Evolutionary conservation across 1,140 invertebrate species (phyloP).

Genomic region (Drosophila kohkoa): DNA sequence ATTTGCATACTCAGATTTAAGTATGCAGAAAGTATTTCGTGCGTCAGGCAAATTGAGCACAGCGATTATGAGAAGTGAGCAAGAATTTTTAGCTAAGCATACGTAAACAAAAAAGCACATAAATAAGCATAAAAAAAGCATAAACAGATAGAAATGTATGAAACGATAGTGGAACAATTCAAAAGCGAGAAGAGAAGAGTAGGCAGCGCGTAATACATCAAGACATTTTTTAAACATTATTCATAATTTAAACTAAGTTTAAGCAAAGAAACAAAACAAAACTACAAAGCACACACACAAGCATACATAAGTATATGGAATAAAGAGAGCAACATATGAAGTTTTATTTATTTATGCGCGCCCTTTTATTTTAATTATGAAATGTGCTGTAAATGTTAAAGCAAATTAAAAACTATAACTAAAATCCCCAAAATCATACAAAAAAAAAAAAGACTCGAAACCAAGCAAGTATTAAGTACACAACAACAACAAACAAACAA

Average conservation of each 20-base stretch:
- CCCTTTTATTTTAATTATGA: conserved; percentile 17
- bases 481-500: conserved; percentile 64
- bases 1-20: conserved; percentile 32
- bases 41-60: conserved; percentile 39
- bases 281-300: conserved; percentile 40
- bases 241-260: conserved; percentile 76
- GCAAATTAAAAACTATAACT: conserved; percentile 62
- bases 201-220: conserved; percentile 60
- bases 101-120: conserved; percentile 45
- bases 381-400: conserved; percentile 62
- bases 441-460: conserved; percentile 81
- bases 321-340: conserved; percentile 57
- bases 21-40: conserved; percentile 32
- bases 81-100: conserved; percentile 50
- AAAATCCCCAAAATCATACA: conserved; percentile 31
- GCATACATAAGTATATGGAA: conserved; percentile 54
- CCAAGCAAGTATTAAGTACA: conserved; percentile 84
- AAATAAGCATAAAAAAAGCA: conserved; percentile 35
- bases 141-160: conserved; percentile 11
- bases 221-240: conserved; percentile 77
- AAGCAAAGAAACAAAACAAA: conserved; percentile 55
- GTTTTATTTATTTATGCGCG: conserved; percentile 51
- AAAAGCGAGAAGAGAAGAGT: neutral
- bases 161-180: conserved; percentile 28
- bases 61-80: conserved; percentile 7